Percentiles rank a stretch among this genome's conserved stretches.
These are phyloP conservation scores for Cacatua alba DNA, from an alignment of 2,113 vertebrate species.

Conservation along the genomic window DNA sequence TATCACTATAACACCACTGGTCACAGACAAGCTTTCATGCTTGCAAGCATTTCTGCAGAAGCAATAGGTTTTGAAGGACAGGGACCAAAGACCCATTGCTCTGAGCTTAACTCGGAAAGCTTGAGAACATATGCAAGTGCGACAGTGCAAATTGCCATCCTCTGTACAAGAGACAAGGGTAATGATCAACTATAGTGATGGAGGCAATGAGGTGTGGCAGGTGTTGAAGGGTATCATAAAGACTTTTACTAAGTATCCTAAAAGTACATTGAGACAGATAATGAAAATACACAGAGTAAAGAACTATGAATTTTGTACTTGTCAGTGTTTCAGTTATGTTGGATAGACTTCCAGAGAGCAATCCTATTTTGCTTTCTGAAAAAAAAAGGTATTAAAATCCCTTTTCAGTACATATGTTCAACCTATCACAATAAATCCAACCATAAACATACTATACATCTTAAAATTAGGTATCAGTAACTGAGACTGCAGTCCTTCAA, in stretches of 20 bases:
- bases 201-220: not conserved
- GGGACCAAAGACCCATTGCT: not conserved
- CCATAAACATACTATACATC: not conserved
- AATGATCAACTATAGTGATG: not conserved
- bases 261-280: not conserved
- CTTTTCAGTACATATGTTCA: not conserved
- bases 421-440: not conserved
- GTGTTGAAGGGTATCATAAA: not conserved
- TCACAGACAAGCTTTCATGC: not conserved
- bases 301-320: not conserved
- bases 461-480: not conserved
- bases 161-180: not conserved
- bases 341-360: not conserved
- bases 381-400: not conserved
- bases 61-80: not conserved
- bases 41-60: not conserved
- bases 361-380: not conserved
- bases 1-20: not conserved
- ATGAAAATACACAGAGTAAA: not conserved
- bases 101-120: not conserved
- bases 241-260: not conserved
- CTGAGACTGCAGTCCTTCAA: not conserved
- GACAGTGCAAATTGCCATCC: not conserved
- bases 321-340: not conserved
- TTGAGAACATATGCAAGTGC: not conserved